These are phyloP conservation scores for Melinopterus prodromus DNA, from an alignment of 2,888 invertebrate species.

Conservation along the genomic window DNA sequence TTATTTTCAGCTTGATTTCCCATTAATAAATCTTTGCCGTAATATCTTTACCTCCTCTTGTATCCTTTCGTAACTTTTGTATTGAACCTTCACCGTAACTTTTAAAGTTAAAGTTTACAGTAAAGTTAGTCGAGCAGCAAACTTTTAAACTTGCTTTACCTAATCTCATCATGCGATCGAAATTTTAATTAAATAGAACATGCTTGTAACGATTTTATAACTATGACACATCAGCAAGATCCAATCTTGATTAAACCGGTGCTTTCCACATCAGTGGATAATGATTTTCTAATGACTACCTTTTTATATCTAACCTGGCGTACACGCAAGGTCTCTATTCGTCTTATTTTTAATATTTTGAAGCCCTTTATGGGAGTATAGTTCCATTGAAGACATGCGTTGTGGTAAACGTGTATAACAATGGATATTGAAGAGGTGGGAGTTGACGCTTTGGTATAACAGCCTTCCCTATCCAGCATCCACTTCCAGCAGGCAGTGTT, in stretches of 20 bases:
- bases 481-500: background rate
- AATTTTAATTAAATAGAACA: no score
- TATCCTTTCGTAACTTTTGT: no score
- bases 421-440: background rate
- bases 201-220: no score
- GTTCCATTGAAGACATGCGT: background rate
- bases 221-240: no score
- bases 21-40: no score
- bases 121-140: background rate
- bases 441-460: background rate
- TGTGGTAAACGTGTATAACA: background rate
- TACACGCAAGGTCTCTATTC: background rate
- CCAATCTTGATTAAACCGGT: background rate
- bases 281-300: background rate
- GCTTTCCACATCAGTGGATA: background rate
- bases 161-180: background rate
- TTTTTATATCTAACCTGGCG: no score
- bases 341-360: background rate
- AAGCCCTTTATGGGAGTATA: background rate
- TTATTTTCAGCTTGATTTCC: no score
- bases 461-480: background rate
- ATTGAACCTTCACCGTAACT: no score
- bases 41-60: no score
- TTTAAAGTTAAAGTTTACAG: no score
- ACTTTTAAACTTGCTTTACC: background rate